Percentiles rank a stretch among this genome's conserved stretches.
Evolutionary conservation across 2,888 invertebrate genomes (phyloP).

Genomic region (Microplitis deprimator): DNA sequence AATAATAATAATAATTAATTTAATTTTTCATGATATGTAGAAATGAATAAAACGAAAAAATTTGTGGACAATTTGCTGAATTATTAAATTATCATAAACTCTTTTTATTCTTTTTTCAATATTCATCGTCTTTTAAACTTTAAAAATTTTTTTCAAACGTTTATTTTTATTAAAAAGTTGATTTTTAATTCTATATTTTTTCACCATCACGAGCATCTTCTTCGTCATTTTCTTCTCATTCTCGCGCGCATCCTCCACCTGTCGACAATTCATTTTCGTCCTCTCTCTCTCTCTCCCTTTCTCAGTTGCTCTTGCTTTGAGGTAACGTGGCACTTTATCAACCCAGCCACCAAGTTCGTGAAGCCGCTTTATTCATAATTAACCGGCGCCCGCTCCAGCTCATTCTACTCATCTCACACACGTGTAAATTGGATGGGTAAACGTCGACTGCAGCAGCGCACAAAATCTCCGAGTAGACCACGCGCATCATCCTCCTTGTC

Average conservation of each 20-base stretch:
- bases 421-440: slow-evolving; percentile 41
- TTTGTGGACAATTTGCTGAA: slow-evolving; percentile 45
- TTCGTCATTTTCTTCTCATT: slow-evolving; percentile 28
- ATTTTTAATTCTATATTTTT: slow-evolving; percentile 10
- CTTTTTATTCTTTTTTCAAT: slow-evolving; percentile 15
- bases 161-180: slow-evolving; percentile 4
- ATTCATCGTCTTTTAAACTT: slow-evolving; percentile 20
- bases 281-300: slow-evolving; percentile 12
- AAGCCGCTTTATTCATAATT: slow-evolving; percentile 45
- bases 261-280: slow-evolving; percentile 33
- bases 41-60: not conserved
- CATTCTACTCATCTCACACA: slow-evolving; percentile 34
- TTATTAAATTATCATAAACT: slow-evolving; percentile 17
- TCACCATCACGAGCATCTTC: slow-evolving; percentile 9
- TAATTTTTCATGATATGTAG: no score
- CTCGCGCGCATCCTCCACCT: slow-evolving; percentile 35
- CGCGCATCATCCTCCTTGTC: slow-evolving; percentile 10
- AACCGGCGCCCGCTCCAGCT: slow-evolving; percentile 31
- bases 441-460: slow-evolving; percentile 27
- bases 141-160: slow-evolving; percentile 3
- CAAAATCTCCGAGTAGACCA: slow-evolving; percentile 21
- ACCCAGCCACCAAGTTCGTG: slow-evolving; percentile 39
- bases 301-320: slow-evolving; percentile 27
- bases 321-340: slow-evolving; percentile 40
- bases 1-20: not conserved